phyloP scores from a whole-genome alignment of 92 coral and sea anemone species.

The Hydrozoanthus gracilis region DNA sequence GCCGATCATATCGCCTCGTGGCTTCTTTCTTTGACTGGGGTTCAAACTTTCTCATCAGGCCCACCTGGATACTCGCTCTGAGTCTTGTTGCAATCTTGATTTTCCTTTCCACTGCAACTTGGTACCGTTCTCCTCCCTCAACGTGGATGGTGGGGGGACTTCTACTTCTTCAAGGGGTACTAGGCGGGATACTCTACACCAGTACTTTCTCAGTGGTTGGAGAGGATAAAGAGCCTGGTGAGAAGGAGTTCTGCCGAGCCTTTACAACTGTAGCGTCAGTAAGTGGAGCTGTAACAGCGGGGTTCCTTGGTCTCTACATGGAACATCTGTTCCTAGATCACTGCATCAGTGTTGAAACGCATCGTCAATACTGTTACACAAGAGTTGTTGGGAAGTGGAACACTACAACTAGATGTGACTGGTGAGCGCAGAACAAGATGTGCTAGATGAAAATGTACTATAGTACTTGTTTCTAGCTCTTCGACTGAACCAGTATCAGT shows the following conservation, averaged over 20 bases:
- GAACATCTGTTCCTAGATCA: constrained; percentile 44
- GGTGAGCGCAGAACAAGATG: constrained; percentile 9
- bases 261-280: constrained; percentile 50
- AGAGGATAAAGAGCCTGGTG: constrained; percentile 33
- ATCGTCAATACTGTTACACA: constrained; percentile 46
- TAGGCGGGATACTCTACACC: constrained; percentile 51
- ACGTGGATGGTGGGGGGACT: constrained; percentile 52
- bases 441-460: too few species aligned
- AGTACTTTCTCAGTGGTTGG: constrained; percentile 52
- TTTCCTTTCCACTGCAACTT: constrained; percentile 36
- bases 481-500: too few species aligned
- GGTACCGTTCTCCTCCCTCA: constrained; percentile 45
- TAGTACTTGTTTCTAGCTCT: too few species aligned
- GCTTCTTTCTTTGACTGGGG: constrained; percentile 13
- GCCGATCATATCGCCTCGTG: constrained; percentile 45
- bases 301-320: constrained; percentile 29
- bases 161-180: constrained; percentile 23
- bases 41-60: constrained; percentile 32
- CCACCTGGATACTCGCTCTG: constrained; percentile 43
- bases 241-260: constrained; percentile 52
- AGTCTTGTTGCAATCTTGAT: constrained; percentile 31
- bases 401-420: constrained; percentile 35
- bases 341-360: constrained; percentile 32
- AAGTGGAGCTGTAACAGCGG: constrained; percentile 49
- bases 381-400: constrained; percentile 44